phyloP scores from a whole-genome alignment of 2,113 vertebrate species.

The Lepus timidus region DNA sequence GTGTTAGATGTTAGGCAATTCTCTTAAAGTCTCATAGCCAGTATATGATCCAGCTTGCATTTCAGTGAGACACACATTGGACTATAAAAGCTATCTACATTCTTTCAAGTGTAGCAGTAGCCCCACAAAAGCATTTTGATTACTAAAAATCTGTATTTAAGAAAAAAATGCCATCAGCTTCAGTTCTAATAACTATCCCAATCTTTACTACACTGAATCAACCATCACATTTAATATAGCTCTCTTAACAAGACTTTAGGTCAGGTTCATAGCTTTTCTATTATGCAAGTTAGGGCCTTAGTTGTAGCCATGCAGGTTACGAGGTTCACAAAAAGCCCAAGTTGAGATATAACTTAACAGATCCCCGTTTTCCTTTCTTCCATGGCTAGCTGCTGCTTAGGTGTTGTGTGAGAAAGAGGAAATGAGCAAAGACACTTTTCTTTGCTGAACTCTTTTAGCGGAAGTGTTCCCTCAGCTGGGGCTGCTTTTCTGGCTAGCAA shows the following conservation, averaged over 20 bases:
- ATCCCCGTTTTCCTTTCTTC: not conserved
- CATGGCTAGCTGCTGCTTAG: not conserved
- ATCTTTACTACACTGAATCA: not conserved
- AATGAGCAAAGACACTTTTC: not conserved
- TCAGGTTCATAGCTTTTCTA: not conserved
- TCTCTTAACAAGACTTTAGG: not conserved
- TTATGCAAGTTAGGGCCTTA: not conserved
- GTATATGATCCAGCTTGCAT: not conserved
- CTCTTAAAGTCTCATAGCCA: not conserved
- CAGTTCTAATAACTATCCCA: not conserved
- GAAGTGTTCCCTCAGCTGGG: not conserved
- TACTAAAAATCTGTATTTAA: constrained; percentile 21
- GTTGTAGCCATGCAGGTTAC: too few relatives aligned
- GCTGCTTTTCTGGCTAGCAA: not conserved
- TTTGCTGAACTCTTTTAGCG: not conserved
- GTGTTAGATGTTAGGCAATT: not conserved
- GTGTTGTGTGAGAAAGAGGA: not conserved
- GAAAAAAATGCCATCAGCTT: not conserved
- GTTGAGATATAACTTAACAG: not conserved
- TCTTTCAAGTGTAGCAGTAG: not conserved
- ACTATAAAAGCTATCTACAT: not conserved
- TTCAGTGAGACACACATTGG: not conserved
- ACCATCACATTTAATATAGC: not conserved
- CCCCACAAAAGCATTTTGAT: not conserved
- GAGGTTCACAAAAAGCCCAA: not conserved